A percentile compares a stretch with the other conserved stretches of the same genome.
Conservation (phyloP, 2,888 invertebrate species). For the Xestia c-nigrum region DNA sequence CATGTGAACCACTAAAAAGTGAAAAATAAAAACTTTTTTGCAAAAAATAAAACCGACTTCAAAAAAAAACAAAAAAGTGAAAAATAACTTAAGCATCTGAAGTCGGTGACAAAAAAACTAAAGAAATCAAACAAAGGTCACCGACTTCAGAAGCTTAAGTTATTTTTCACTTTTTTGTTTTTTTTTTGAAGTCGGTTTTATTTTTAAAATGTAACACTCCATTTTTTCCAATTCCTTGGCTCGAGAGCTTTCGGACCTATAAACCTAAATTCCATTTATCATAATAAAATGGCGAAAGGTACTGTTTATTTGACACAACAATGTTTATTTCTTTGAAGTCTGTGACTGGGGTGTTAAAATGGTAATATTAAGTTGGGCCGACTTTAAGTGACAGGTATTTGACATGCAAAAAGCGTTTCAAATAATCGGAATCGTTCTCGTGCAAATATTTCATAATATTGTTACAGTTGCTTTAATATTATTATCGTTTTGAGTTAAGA, state of each 20-base stretch:
- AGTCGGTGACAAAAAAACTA: no score
- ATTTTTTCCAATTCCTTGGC: slow-evolving; percentile 16
- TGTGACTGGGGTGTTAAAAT: slow-evolving; percentile 43
- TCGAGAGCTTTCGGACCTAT: slow-evolving; percentile 19
- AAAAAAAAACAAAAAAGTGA: no score
- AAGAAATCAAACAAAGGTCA: no score
- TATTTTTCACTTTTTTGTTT: no score
- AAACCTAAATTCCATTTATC: slow-evolving; percentile 36
- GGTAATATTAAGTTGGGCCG: slow-evolving; percentile 33
- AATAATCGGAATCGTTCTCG: slow-evolving; percentile 12
- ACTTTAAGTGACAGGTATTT: slow-evolving; percentile 28
- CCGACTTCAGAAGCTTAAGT: no score
- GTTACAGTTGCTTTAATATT: background rate
- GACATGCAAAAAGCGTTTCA: slow-evolving; percentile 39
- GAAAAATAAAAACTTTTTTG: no score
- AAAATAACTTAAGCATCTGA: no score
- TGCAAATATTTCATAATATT: slow-evolving; percentile 22
- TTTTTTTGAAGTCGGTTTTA: no score
- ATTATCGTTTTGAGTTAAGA: background rate
- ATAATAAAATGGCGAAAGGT: slow-evolving; percentile 32
- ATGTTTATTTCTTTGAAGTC: slow-evolving; percentile 39
- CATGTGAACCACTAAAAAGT: no score
- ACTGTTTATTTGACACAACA: slow-evolving; percentile 30
- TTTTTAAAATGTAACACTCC: slow-evolving; percentile 11
- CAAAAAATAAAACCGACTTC: no score